Base-by-base conservation (phyloP, 2,797 vertebrate genomes). In the Sebastes oblongus region DNA sequence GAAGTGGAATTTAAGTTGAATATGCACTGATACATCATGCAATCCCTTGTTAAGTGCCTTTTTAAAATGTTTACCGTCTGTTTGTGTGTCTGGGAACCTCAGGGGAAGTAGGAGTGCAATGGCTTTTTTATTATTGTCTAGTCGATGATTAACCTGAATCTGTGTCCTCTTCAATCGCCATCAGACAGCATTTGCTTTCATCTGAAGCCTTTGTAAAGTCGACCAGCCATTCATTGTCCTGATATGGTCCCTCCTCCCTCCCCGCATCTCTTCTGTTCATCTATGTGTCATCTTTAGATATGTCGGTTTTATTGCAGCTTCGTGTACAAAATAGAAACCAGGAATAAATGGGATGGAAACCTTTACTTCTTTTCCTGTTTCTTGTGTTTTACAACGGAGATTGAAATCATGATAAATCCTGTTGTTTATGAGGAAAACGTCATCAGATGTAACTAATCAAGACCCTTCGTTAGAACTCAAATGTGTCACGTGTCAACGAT, bases 1-100 rank as follows among this genome's bases (percentile, higher is more conserved):
- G 75, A 89, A 80, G 70, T 36, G 73, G 72, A 82, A 52, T 85
- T 85, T 73, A 7, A 79, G 81, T 89, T 88, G 52, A 84, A 85
- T 85, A 91, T 91, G 90, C 91, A 90, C 90, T 91, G 92, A 92
- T 84, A 80, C 50, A 54, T 91, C 71, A 91, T 91, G 90, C 91
- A 92, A 91, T 88, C 90, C 84, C 87, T 88, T 83, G 81, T 85
- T 85, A 94, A 95, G 94, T 95, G 94, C 93, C 94, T 94, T 93
- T 90, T 87, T 72, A 66, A 90, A 89, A 86, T 86, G 88, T 93
- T 86, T 82, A 89, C 82, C 81, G 83, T 91, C 80, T 85, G 84
- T 84, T 61, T 82, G 77, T 88, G 84, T 82, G 89, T 92, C 72
- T 69, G 87, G 75, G 80, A 88, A 89, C 87, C 91, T 93, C 91